Evolutionary conservation across 2,113 vertebrate species (phyloP), one percentile per base, ranked within the genome.

Genomic region (Zosterops lateralis): DNA sequence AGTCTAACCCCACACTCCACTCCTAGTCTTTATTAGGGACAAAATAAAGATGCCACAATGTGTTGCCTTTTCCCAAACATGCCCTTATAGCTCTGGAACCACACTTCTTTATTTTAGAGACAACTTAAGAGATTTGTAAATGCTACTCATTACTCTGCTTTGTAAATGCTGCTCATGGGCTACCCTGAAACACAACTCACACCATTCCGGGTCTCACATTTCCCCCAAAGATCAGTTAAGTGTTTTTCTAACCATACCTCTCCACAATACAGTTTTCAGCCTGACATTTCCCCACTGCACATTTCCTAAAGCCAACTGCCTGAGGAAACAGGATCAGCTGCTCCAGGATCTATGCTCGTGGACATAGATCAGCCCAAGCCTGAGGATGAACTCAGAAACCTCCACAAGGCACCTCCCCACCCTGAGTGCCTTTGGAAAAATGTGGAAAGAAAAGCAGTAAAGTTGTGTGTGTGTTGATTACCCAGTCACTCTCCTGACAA

Each of bases 141-240:
- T 16, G 34, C 9, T 50, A 15, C 34, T 56, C 10, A 28, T 2
- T 61, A 61, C 36, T 18, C 47, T 21, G 29, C 73, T 64, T 31
- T 12, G 29, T 24, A n/a, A 73, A 40, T 18, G 28, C 9, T 53
- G 18, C 38, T 56, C 14, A 14, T 1, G 3, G 42, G 16, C 11
- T 65, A n/a, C 31, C 58, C 1, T 50, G 44, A 21, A 70, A 61
- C 31, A 36, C 25, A 40, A 4, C 44, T 44, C 1, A 0, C 57
- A 51, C 13, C 34, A 7, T 20, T 40, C 34, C 68, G 32, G 32
- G 17, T 40, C 65, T 67, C 9, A 1, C 36, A 4, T 36, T 65
- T 51, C 32, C 74, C 42, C 54, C 47, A 34, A 24, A 68, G 66
- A 60, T 24, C 40, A 57, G 4, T 6, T 8, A 25, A 34, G 18